Base-by-base conservation (phyloP, 37 sponge, comb jelly and placozoan genomes). In the Chondrosia reniformis region DNA sequence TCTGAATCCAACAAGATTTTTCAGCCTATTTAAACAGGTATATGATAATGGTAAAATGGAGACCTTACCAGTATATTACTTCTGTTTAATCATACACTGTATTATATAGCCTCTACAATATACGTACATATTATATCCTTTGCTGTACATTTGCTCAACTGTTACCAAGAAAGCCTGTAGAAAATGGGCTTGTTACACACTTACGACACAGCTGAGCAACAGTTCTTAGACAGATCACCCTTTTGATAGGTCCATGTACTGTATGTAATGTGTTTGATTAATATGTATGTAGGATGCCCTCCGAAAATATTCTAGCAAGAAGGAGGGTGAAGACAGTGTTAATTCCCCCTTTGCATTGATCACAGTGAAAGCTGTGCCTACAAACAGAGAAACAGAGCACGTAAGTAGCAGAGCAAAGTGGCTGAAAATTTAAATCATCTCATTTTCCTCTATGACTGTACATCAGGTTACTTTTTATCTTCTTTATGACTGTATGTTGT, bases 301-400 rank as follows among this genome's bases (percentile, higher is more conserved):
- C 55, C 33, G 75, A 33, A 44, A 30, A 31, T 30, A 81, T 13
- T 54, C 38, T 44, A n/a, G 25, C 15, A 71, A 75, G 46, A 71
- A 67, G 17, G 85, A 83, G 46, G 62, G 75, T 7, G 42, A 52
- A 15, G 94, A 94, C 30, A 81, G 84, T 41, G 13, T 75, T 55
- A 38, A 45, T 2, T 91, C n/a, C n/a, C n/a, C n/a, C n/a, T n/a
- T n/a, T n/a, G n/a, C n/a, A n/a, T n/a, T n/a, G n/a, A n/a, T 81
- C 59, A 12, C 27, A 22, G 39, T 76, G 22, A 36, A 69, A 39
- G 87, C 71, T 59, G 92, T 91, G 45, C 76, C 87, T 38, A 94
- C 94, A 36, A 79, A 38, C 80, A 80, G 94, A 61, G 88, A 94
- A 37, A 94, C 84, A 66, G 94, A 94, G 24, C 92, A 90, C 58